These are phyloP conservation scores for Condylostylus longicornis DNA, from an alignment of 1,140 invertebrate genomes.

Conservation along the genomic window DNA sequence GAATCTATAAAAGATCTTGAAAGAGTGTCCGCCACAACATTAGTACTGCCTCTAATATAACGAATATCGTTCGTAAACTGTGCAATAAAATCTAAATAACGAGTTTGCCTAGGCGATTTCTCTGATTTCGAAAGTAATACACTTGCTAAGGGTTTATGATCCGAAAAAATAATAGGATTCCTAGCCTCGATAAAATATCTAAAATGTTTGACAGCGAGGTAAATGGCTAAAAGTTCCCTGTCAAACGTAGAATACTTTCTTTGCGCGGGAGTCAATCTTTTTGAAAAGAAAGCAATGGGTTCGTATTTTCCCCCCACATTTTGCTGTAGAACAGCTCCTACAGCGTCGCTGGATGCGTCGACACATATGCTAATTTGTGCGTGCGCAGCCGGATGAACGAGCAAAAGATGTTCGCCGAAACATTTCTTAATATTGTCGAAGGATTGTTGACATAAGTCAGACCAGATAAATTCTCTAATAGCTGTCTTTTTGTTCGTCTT, in stretches of 20 bases:
- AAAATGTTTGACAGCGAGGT: constrained; percentile 19
- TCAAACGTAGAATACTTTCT: constrained; percentile 24
- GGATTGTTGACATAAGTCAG: no score
- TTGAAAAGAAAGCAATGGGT: constrained; percentile 32
- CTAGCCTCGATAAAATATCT: constrained; percentile 20
- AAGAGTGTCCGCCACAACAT: constrained; percentile 1
- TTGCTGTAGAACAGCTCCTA: constrained; percentile 30
- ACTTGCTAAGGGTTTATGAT: constrained; percentile 19
- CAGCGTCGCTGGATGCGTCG: constrained; percentile 25
- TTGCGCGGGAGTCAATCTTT: constrained; percentile 18
- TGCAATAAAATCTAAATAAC: no score
- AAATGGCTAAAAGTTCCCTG: constrained; percentile 28
- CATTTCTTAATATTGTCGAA: no score
- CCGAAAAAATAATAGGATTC: no score
- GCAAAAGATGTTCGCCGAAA: no score
- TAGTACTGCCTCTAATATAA: neutral
- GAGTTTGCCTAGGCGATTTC: no score
- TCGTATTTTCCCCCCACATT: constrained; percentile 10
- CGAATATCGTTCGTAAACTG: no score
- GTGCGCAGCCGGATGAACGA: constrained; percentile 15
- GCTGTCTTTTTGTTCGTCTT: no score
- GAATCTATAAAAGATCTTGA: no score
- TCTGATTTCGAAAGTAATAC: constrained; percentile 35
- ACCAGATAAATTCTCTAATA: no score
- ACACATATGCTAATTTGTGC: no score